phyloP scores from a whole-genome alignment of 2,797 vertebrate species.

The Hydrolagus colliei region DNA sequence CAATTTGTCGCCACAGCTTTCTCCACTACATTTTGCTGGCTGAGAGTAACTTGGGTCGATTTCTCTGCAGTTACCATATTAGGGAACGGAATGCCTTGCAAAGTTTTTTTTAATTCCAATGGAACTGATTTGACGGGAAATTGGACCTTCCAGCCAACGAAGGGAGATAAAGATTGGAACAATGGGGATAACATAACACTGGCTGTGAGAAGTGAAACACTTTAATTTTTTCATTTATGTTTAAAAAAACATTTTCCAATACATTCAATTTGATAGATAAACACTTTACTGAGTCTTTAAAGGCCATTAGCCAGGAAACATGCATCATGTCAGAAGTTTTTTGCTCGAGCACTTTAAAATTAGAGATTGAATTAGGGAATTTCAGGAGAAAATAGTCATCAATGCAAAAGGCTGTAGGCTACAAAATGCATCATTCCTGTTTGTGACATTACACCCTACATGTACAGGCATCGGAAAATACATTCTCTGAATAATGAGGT shows the following conservation, averaged over 20 bases:
- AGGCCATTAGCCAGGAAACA: neutral
- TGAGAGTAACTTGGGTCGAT: slow-evolving; percentile 52
- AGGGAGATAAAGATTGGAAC: neutral
- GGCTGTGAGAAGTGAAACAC: neutral
- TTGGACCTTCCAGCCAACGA: neutral
- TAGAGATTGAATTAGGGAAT: neutral
- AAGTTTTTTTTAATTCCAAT: slow-evolving; percentile 36
- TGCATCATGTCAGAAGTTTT: neutral
- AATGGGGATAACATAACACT: neutral
- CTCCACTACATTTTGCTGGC: slow-evolving; percentile 51
- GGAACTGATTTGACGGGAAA: neutral
- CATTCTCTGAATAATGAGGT: neutral
- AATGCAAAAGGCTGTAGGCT: neutral
- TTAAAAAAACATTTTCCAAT: neutral
- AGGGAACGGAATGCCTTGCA: slow-evolving; percentile 56
- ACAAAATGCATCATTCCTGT: neutral
- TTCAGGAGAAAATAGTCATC: neutral
- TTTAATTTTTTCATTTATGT: neutral
- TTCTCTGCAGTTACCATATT: slow-evolving; percentile 56
- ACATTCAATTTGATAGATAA: neutral
- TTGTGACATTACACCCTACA: neutral
- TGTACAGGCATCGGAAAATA: neutral
- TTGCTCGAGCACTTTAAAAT: neutral
- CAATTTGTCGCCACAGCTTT: slow-evolving; percentile 48
- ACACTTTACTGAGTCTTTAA: neutral